Base-by-base conservation (phyloP, 1,140 invertebrate species). In the Aphidius gifuensis region DNA sequence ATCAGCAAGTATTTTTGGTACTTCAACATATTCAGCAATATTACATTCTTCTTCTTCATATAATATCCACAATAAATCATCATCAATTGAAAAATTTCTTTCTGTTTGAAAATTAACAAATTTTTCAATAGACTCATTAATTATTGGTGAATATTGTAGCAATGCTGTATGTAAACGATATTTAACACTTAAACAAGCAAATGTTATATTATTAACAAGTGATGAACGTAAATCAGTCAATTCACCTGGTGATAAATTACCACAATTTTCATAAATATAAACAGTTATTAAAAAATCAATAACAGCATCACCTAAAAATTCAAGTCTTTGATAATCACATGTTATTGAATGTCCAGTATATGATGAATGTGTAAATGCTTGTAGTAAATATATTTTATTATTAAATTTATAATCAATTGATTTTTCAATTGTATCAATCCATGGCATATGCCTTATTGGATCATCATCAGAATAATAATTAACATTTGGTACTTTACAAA, bases 291-390 rank as follows among this genome's bases (percentile, higher is more conserved):
- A 80, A 77, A 96, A 97, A 81, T 98, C 84, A 45, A 98, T 81
- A 45, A 99, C 88, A 5, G 96, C 95, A 84, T 99, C 96, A 32
- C 96, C 96, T 5, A 99, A 83, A 77, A 98, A 98, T 78, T 99
- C 96, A 7, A 98, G 77, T 51, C 96, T 84, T 75, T 99, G 93
- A 79, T 98, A 98, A 73, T 92, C 95, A 67, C 91, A 88, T 0
- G 94, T 97, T 21, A 93, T 75, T 5, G 85, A 84, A 77, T 97
- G 97, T 8, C 87, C 86, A 51, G 88, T 87, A 81, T 92, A 97
- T 0, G 94, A 96, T 0, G 96, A 88, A 83, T 99, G 96, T 0
- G 94, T 96, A 66, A 98, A 85, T 0, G 96, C 92, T 85, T 97
- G 88, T 40, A 92, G 38, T 8, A 59, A 16, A 45, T 62, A 80